Evolutionary conservation across 2,113 vertebrate genomes (phyloP).

Genomic region (Siniperca chuatsi): DNA sequence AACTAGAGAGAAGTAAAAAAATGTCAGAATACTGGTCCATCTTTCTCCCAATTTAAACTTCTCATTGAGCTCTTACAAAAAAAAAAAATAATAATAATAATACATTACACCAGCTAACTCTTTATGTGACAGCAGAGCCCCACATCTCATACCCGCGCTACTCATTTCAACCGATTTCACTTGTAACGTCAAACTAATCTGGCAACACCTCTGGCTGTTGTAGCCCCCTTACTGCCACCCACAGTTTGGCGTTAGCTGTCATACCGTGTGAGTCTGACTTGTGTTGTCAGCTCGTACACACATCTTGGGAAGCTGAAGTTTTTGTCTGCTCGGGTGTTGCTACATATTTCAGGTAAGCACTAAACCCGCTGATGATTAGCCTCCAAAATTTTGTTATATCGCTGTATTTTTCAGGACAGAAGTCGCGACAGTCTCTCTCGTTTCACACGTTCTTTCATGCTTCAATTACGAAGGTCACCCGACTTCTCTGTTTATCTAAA

Average conservation of each 20-base stretch:
- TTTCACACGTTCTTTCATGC: neutral
- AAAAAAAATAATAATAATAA: too few species aligned
- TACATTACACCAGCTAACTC: neutral
- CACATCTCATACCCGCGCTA: neutral
- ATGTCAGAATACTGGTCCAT: neutral
- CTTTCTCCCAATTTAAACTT: too few species aligned
- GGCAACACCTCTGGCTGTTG: slow-evolving; percentile 41
- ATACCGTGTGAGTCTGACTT: too few species aligned
- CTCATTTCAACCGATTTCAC: neutral
- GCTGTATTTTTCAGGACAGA: accelerated
- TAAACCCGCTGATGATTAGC: neutral
- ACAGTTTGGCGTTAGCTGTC: neutral
- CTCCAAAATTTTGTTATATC: neutral
- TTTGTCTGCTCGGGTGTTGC: too few species aligned
- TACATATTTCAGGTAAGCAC: slow-evolving; percentile 34
- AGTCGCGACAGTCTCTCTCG: neutral
- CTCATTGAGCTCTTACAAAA: neutral
- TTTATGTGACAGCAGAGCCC: neutral
- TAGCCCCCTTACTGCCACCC: too few species aligned
- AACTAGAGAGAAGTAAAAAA: neutral
- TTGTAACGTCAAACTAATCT: slow-evolving; percentile 39
- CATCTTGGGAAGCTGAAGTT: neutral
- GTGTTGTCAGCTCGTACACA: neutral
- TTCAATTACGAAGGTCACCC: neutral
- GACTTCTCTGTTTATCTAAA: neutral